phyloP scores from a whole-genome alignment of 2,888 invertebrate genomes.

The Clistopyga incitator region DNA sequence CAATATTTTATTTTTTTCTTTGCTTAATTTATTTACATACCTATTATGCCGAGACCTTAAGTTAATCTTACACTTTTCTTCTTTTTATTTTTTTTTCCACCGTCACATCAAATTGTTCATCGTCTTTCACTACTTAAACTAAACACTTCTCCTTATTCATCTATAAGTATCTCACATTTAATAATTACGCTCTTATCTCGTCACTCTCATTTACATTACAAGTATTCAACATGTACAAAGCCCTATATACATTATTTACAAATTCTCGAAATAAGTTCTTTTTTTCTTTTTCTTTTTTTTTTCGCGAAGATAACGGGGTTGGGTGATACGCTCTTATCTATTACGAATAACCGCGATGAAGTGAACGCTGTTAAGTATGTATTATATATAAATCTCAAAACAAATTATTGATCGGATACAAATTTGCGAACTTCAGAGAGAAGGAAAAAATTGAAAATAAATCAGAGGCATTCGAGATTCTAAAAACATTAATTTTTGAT shows the following conservation, averaged over 20 bases:
- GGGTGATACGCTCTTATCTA: conserved; percentile 26
- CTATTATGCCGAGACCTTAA: conserved; percentile 77
- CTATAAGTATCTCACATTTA: conserved; percentile 71
- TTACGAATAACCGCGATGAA: conserved; percentile 67
- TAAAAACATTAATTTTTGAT: too few species aligned
- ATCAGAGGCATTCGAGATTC: too few species aligned
- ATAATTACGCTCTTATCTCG: conserved; percentile 68
- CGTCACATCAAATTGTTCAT: conserved; percentile 77
- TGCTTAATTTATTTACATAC: conserved; percentile 81
- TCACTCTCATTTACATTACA: conserved; percentile 80
- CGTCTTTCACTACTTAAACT: conserved; percentile 68
- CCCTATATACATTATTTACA: conserved; percentile 86
- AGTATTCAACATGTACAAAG: conserved; percentile 86
- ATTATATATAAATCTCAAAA: too few species aligned
- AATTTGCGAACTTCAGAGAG: too few species aligned
- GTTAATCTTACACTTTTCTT: conserved; percentile 74
- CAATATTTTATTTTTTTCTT: conserved; percentile 66
- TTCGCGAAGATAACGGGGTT: conserved; percentile 57
- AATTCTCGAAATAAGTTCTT: conserved; percentile 69
- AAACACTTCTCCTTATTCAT: conserved; percentile 59
- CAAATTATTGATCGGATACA: too few species aligned
- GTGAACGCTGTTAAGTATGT: conserved; percentile 31
- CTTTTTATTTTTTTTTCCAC: conserved; percentile 55
- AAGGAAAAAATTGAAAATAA: too few species aligned
- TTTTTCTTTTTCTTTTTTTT: conserved; percentile 51